Conservation (phyloP, 2,888 invertebrate genomes). For the Pardosa pseudoannulata region DNA sequence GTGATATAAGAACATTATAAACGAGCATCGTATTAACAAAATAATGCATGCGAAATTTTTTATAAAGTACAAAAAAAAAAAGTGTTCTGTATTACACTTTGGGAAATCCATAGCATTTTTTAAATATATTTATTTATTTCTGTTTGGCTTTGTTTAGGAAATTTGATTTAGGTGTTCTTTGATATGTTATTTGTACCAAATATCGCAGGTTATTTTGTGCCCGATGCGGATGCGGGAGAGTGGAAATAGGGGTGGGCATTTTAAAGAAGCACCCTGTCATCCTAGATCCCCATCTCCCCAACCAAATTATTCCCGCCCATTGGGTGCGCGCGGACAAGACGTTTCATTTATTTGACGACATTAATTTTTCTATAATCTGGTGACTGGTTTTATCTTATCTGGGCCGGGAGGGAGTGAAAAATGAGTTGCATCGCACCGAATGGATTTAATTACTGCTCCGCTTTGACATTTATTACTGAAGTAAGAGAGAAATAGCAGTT, state of each 20-base stretch:
- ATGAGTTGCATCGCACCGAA: slow-evolving; percentile 68
- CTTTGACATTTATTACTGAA: slow-evolving; percentile 72
- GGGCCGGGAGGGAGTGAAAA: slow-evolving; percentile 41
- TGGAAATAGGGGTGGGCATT: not conserved
- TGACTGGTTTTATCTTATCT: slow-evolving; percentile 69
- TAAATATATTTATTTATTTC: no score
- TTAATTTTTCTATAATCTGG: slow-evolving; percentile 71
- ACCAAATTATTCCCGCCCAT: slow-evolving; percentile 11
- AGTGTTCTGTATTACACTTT: no score
- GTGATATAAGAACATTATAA: no score
- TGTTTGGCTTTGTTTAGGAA: no score
- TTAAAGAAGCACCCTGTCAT: not conserved
- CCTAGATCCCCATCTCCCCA: slow-evolving; percentile 5
- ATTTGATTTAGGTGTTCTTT: no score
- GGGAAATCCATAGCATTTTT: no score
- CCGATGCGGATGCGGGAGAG: no score
- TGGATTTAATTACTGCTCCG: slow-evolving; percentile 71
- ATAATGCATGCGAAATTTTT: no score
- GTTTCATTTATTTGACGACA: slow-evolving; percentile 59
- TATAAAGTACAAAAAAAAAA: no score
- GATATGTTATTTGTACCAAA: no score
- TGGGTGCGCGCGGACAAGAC: slow-evolving; percentile 6
- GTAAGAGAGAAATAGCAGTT: slow-evolving; percentile 68
- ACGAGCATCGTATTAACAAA: no score
- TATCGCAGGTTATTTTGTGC: no score